A percentile compares a stretch with the other conserved stretches of the same genome.
phyloP scores from a whole-genome alignment of 2,113 vertebrate species.

The Mesembrinibis cayennensis region DNA sequence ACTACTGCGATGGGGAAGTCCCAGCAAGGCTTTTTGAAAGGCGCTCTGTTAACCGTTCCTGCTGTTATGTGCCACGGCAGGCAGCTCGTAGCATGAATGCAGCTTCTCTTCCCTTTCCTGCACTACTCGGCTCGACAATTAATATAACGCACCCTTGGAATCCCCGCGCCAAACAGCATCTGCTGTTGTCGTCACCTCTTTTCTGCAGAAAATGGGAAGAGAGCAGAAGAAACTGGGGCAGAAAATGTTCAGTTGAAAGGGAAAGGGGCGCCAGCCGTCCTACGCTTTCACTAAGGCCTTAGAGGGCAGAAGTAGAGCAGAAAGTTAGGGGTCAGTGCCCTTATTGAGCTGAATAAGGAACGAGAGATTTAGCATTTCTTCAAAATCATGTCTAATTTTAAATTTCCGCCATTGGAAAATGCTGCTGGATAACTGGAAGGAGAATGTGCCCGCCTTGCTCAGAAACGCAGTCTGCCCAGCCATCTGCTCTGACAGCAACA shows the following conservation, averaged over 20 bases:
- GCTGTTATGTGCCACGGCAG: background rate
- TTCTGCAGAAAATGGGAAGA: background rate
- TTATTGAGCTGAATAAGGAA: background rate
- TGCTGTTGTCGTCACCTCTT: background rate
- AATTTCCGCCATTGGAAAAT: background rate
- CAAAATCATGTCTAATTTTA: background rate
- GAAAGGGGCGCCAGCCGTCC: background rate
- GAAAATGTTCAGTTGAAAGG: background rate
- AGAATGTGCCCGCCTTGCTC: background rate
- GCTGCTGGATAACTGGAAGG: background rate
- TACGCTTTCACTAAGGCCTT: background rate
- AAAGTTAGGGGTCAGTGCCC: background rate
- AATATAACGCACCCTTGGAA: background rate
- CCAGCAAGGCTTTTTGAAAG: background rate
- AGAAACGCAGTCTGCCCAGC: background rate
- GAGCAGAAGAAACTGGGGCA: constrained; percentile 9
- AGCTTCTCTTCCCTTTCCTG: background rate
- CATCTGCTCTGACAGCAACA: constrained; percentile 52
- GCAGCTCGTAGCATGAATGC: background rate
- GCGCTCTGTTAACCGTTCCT: background rate
- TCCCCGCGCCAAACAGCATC: background rate
- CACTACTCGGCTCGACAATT: background rate
- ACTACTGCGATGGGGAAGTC: background rate
- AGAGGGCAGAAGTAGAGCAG: background rate
- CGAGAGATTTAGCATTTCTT: background rate